Percentiles rank a stretch among this genome's conserved stretches.
Evolutionary conservation across 1,140 invertebrate species (phyloP).

Genomic region (Drosophila pandora): DNA sequence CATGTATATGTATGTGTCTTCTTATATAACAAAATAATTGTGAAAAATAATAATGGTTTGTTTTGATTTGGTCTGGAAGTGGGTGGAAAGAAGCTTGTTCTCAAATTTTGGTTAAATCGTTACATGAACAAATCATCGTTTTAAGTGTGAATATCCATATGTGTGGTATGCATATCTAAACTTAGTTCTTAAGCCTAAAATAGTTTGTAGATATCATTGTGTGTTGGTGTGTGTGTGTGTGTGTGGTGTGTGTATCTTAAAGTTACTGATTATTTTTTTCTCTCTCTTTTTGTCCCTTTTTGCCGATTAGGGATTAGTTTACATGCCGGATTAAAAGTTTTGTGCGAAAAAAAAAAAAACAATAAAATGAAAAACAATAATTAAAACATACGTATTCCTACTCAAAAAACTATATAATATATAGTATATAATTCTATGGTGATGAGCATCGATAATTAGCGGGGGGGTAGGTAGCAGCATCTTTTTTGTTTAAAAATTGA

Average conservation of each 20-base stretch:
- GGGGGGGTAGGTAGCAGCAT: slow-evolving; percentile 29
- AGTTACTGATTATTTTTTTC: slow-evolving; percentile 42
- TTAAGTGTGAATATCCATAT: slow-evolving; percentile 45
- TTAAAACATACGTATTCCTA: slow-evolving; percentile 29
- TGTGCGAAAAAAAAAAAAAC: slow-evolving; percentile 34
- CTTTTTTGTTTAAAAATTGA: slow-evolving; percentile 27
- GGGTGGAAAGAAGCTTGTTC: slow-evolving; percentile 28
- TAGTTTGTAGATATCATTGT: slow-evolving; percentile 49
- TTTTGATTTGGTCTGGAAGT: slow-evolving; percentile 37
- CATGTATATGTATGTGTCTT: background rate
- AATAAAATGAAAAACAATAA: slow-evolving; percentile 41
- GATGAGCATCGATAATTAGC: slow-evolving; percentile 42
- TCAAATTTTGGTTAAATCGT: slow-evolving; percentile 5
- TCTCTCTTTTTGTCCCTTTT: background rate
- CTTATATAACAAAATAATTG: background rate
- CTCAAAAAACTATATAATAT: slow-evolving; percentile 17
- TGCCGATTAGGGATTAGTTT: slow-evolving; percentile 31
- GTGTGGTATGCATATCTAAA: slow-evolving; percentile 34
- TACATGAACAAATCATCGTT: slow-evolving; percentile 7
- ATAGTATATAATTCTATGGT: slow-evolving; percentile 2
- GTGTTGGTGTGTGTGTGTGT: background rate
- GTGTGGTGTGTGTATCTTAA: slow-evolving; percentile 41
- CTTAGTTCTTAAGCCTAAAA: slow-evolving; percentile 45
- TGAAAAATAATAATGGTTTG: slow-evolving; percentile 12
- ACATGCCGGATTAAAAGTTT: slow-evolving; percentile 39